Percentiles rank a stretch among this genome's conserved stretches.
Conservation (phyloP, 2,797 vertebrate genomes). For the Amblyopsis hoosieri region DNA sequence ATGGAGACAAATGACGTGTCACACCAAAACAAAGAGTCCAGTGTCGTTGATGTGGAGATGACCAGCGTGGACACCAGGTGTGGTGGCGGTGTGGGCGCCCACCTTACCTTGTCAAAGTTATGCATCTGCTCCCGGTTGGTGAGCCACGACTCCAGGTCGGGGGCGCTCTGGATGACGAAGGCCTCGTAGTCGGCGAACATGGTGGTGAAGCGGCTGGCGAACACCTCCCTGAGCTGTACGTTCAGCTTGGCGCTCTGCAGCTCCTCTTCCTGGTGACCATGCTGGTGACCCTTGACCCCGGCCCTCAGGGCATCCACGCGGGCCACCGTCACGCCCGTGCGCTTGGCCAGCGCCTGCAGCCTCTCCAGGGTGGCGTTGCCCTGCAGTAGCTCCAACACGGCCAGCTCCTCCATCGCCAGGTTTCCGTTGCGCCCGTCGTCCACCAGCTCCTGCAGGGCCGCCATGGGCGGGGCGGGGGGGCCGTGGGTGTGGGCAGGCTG, state of each 20-base stretch:
- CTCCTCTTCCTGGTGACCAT: conserved; percentile 75
- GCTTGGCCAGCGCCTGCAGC: conserved; percentile 85
- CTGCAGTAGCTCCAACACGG: conserved; percentile 85
- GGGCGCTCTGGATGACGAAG: conserved; percentile 91
- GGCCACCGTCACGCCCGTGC: conserved; percentile 85
- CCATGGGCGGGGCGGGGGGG: conserved; percentile 67
- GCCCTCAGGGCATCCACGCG: conserved; percentile 79
- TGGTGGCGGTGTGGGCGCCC: conserved; percentile 1
- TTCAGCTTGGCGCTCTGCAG: conserved; percentile 85
- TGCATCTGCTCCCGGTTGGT: conserved; percentile 95
- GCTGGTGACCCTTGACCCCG: conserved; percentile 53
- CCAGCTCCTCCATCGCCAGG: conserved; percentile 76
- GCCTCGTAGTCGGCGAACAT: conserved; percentile 94
- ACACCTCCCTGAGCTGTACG: conserved; percentile 90
- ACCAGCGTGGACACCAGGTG: no score
- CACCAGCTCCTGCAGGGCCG: conserved; percentile 78
- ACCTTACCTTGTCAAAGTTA: conserved; percentile 94
- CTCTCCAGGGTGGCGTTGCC: conserved; percentile 87
- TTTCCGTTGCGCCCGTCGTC: conserved; percentile 90
- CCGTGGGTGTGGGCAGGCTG: conserved; percentile 72
- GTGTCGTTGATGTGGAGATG: background rate
- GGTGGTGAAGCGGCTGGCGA: conserved; percentile 87
- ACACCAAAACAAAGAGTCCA: background rate
- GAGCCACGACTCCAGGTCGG: conserved; percentile 91
- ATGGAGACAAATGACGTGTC: background rate